Percentiles rank a stretch among this genome's conserved stretches.
phyloP scores from a whole-genome alignment of 2,888 invertebrate genomes.

The Thyatira batis region DNA sequence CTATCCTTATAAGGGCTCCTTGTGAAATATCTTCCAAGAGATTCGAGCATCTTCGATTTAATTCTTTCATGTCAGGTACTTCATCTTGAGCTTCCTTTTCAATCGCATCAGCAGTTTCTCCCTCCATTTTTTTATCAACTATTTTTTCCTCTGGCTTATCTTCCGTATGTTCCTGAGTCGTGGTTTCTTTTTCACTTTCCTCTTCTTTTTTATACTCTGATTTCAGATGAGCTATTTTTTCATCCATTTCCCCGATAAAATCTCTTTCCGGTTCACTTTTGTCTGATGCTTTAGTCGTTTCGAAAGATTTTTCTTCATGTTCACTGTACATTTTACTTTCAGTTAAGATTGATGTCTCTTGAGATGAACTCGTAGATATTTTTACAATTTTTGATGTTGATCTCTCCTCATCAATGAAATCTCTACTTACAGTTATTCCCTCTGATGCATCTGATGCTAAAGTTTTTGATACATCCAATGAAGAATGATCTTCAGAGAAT shows the following conservation, averaged over 20 bases:
- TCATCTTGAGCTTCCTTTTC: constrained; percentile 45
- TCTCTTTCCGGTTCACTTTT: constrained; percentile 52
- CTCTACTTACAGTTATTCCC: constrained; percentile 65
- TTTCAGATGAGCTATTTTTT: constrained; percentile 52
- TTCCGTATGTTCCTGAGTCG: constrained; percentile 14
- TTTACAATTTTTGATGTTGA: constrained; percentile 59
- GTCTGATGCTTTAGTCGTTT: constrained; percentile 49
- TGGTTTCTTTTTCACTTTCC: constrained; percentile 31
- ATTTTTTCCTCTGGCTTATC: constrained; percentile 27
- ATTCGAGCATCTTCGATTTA: constrained; percentile 77
- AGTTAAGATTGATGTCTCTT: constrained; percentile 69
- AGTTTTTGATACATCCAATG: constrained; percentile 75
- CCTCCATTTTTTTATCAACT: constrained; percentile 29
- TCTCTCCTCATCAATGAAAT: constrained; percentile 68
- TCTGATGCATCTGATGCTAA: constrained; percentile 77
- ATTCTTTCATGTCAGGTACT: constrained; percentile 71
- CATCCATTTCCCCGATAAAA: constrained; percentile 55
- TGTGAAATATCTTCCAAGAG: constrained; percentile 78
- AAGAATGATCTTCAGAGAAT: constrained; percentile 76
- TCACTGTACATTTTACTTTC: constrained; percentile 72
- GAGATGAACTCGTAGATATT: constrained; percentile 66
- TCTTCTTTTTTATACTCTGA: constrained; percentile 55
- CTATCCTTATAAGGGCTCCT: constrained; percentile 75
- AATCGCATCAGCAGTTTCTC: constrained; percentile 15
- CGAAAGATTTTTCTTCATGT: constrained; percentile 60